phyloP scores from a whole-genome alignment of 2,113 vertebrate genomes.

The Austrofundulus limnaeus region DNA sequence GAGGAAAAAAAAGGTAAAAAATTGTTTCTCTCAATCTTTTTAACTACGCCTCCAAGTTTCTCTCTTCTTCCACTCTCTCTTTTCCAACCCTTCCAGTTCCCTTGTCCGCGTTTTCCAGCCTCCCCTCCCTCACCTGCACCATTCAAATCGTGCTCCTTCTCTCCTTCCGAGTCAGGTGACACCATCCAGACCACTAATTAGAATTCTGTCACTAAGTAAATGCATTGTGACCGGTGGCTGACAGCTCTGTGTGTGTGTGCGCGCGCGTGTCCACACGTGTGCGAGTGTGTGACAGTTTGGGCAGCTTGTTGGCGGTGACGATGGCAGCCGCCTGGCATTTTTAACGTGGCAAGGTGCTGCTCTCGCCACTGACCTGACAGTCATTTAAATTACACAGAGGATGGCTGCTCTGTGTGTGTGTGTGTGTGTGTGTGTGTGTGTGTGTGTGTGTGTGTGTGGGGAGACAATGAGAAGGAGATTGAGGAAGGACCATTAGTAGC shows the following conservation, averaged over 20 bases:
- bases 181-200: slow-evolving; percentile 97
- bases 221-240: slow-evolving; percentile 97
- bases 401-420: slow-evolving; percentile 62
- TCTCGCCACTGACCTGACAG: slow-evolving; percentile 85
- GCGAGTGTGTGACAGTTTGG: slow-evolving; percentile 85
- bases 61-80: slow-evolving; percentile 18
- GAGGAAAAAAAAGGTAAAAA: slow-evolving; percentile 21
- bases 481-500: slow-evolving; percentile 83
- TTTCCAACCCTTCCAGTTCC: slow-evolving; percentile 54
- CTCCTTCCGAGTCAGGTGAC: slow-evolving; percentile 77
- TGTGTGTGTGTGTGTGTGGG: slow-evolving; percentile 31
- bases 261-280: slow-evolving; percentile 77
- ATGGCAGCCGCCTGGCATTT: slow-evolving; percentile 96
- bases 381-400: slow-evolving; percentile 83
- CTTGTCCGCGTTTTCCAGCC: slow-evolving; percentile 56
- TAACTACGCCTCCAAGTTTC: slow-evolving; percentile 27
- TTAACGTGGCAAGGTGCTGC: slow-evolving; percentile 89
- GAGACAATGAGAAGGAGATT: slow-evolving; percentile 71
- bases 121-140: slow-evolving; percentile 55
- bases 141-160: slow-evolving; percentile 58
- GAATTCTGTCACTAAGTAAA: slow-evolving; percentile 99
- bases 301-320: slow-evolving; percentile 87
- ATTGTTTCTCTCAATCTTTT: neutral
- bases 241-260: slow-evolving; percentile 81
- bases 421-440: slow-evolving; percentile 47